These are phyloP conservation scores for Agapornis roseicollis DNA, from an alignment of 2,113 vertebrate species.

Conservation along the genomic window DNA sequence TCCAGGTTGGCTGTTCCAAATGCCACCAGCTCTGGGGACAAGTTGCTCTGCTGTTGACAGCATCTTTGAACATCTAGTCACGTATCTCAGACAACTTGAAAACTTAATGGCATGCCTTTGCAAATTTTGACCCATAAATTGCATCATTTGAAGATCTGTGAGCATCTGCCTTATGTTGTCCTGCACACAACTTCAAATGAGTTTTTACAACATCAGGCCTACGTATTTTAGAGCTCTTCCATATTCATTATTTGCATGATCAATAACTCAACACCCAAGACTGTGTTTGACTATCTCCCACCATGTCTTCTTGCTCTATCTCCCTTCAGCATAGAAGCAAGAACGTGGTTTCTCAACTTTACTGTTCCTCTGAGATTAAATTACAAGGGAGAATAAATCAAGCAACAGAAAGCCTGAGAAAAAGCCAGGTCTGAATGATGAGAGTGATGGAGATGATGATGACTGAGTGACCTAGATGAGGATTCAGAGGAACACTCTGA, in stretches of 20 bases:
- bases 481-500: neutral
- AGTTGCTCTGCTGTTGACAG: neutral
- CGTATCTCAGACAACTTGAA: neutral
- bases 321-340: neutral
- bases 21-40: neutral
- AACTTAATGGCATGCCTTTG: neutral
- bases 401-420: neutral
- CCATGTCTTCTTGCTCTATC: neutral
- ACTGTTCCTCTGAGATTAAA: neutral
- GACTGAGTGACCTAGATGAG: neutral
- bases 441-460: neutral
- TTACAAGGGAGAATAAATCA: rapidly evolving
- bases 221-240: neutral
- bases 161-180: neutral
- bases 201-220: neutral
- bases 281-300: neutral
- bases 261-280: rapidly evolving
- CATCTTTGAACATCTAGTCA: neutral
- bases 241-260: rapidly evolving
- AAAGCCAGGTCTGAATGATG: neutral
- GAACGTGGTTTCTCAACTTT: neutral
- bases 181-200: neutral
- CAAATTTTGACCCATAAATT: neutral
- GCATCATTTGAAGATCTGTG: neutral
- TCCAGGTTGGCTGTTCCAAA: neutral